These are phyloP conservation scores for Scolanthus callimorphus DNA, from an alignment of 92 coral and sea anemone genomes.

Conservation along the genomic window DNA sequence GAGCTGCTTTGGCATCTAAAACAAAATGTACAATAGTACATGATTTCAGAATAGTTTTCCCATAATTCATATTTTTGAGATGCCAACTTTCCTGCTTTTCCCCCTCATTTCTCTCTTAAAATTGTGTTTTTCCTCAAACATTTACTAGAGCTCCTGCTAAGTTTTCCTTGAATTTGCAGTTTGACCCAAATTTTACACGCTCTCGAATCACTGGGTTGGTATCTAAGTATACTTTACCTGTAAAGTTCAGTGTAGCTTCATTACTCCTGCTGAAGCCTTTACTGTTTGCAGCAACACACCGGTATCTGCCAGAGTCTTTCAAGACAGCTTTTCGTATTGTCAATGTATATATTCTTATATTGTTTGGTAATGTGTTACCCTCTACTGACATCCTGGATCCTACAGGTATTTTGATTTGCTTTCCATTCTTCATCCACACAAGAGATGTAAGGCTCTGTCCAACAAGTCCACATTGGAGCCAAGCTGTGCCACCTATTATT, in stretches of 20 bases:
- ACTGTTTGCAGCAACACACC: constrained; percentile 38
- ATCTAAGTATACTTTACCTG: no score
- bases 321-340: constrained; percentile 7
- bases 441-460: constrained; percentile 21
- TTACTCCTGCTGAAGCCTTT: constrained; percentile 24
- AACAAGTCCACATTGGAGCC: constrained; percentile 61
- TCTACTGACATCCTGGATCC: background rate
- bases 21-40: no score
- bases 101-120: no score
- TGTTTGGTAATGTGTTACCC: background rate
- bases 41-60: no score
- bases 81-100: no score
- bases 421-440: constrained; percentile 62
- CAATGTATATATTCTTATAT: constrained; percentile 19
- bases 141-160: no score
- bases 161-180: no score
- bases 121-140: no score
- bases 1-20: constrained; percentile 27
- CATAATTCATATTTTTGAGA: no score
- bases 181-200: no score
- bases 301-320: constrained; percentile 47
- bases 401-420: background rate
- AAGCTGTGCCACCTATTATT: constrained; percentile 23
- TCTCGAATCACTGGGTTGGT: no score
- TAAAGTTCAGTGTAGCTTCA: constrained; percentile 10